Base-by-base conservation (phyloP, 2,113 vertebrate species). In the Thamnaconus septentrionalis region DNA sequence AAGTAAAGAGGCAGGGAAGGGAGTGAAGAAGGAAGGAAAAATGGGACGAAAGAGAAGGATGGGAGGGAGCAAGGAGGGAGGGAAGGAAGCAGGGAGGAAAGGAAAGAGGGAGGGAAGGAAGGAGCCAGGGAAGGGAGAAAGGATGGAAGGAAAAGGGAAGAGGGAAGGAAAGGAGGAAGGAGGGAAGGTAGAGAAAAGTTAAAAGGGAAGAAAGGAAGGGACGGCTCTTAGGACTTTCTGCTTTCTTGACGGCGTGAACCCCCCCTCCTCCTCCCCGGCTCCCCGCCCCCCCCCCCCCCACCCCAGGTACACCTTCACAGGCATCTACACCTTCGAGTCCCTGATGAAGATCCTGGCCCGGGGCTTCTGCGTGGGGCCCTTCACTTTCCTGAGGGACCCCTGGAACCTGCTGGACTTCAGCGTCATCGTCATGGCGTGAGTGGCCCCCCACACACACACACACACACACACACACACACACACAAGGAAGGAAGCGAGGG, bases 391-490 rank as follows among this genome's bases (percentile, higher is more conserved):
- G 41, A 92, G 97, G 61, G 97, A 98, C 79, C 96, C 97, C 0
- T 99, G 97, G 97, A 99, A 99, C 91, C 98, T 96, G 95, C 89
- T 98, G 62, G 97, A 99, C 90, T 99, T 98, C 93, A 97, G 95
- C 10, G 97, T 99, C 81, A 98, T 99, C 54, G 84, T 95, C 80
- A 98, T 98, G 97, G 97, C 97, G 97, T 99, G 92, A 98, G 97
- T 98, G 89, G 18, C 55, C 4, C 55, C 40, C 5, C 45, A 53
- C 18, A 47, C 64, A 58, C 48, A 18, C 31, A 61, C 7, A 6
- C 50, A 56, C 42, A 50, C 49, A 40, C 48, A 56, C 31, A 53
- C 52, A 51, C 7, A 12, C 5, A 43, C 51, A 31, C 10, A 59
- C 8, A 8, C 45, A 47, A 4, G 47, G 18, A 31, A 31, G 18